Evolutionary conservation across 2,888 invertebrate genomes (phyloP), one percentile per base, ranked within the genome.

Genomic region (Mesorhabditis sp.): DNA sequence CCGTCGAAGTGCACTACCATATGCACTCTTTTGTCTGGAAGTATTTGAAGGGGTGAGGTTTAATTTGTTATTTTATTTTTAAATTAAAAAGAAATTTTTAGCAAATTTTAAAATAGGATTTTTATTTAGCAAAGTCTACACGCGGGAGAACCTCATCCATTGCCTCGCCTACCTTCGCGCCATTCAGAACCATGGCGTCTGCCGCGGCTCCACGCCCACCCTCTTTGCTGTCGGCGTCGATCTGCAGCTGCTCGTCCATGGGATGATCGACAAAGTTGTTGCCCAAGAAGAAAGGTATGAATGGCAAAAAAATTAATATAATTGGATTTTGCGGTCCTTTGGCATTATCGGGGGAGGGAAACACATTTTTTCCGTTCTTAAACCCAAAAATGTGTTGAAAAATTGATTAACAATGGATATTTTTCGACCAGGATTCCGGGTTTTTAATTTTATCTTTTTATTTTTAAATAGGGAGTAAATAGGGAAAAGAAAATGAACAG

Each of bases 1-100:
- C 79, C 10, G 66, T 80, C 3, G 79, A 80, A 72, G 74, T 80
- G 4, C 79, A 80, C 65, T 80, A 80, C 70, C 79, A 80, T 28
- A 72, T 70, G 4, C 71, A 75, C 65, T 66, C 76, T 4, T 71
- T 71, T 4, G 76, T 71, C 42, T 76, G 72, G 68, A 78, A 78
- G 50, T 78, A 74, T 65, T 62, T 70, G 58, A 50, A 50, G 2
- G n/a, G 58, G 58, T 50, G 58, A 50, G 58, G 7, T 28, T 1
- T 28, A 28, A 28, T 28, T 28, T 28, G 28, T 28, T 28, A 28
- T 28, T 28, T 28, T 28, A 10, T 10, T 13, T 10, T 50, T 10
- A 50, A 50, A 50, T 6, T 50, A 13, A 50, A 6, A 13, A 10
- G 6, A 13, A 50, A 50, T 50, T 50, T 50, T 50, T 50, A 10